Conservation (phyloP, 2,888 invertebrate species). For the Apomyelois bistriatella region DNA sequence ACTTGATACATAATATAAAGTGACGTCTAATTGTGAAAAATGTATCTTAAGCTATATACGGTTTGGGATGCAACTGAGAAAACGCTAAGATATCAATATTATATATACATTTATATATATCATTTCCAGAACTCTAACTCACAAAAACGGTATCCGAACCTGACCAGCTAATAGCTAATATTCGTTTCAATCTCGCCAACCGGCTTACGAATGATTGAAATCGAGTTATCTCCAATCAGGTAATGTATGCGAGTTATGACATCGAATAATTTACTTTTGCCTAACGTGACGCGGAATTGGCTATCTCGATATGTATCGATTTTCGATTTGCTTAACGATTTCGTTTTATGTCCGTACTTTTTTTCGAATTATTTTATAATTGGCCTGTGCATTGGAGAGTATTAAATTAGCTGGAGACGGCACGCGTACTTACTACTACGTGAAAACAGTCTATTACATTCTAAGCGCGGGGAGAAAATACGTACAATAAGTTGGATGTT, state of each 20-base stretch:
- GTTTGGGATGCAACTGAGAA: no score
- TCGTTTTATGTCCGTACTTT: not conserved
- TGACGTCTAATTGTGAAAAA: no score
- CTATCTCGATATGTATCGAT: not conserved
- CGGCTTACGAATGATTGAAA: slow-evolving; percentile 14
- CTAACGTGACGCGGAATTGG: not conserved
- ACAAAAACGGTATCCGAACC: not conserved
- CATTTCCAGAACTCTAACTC: not conserved
- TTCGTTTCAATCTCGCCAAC: slow-evolving; percentile 10
- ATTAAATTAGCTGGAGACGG: no score
- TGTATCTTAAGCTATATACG: no score
- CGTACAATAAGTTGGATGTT: no score
- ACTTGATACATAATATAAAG: no score
- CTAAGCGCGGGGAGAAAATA: no score
- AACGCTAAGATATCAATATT: no score
- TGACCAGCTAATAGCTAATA: slow-evolving; percentile 12
- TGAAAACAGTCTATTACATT: no score
- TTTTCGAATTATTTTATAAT: not conserved
- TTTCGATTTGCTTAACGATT: not conserved
- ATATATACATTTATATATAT: no score
- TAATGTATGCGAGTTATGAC: slow-evolving; percentile 10
- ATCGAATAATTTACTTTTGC: slow-evolving; percentile 7
- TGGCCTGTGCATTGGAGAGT: not conserved
- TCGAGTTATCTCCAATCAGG: slow-evolving; percentile 10
- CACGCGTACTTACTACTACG: no score